phyloP scores from a whole-genome alignment of 1,140 invertebrate species.

The Chrysopa pallens region DNA sequence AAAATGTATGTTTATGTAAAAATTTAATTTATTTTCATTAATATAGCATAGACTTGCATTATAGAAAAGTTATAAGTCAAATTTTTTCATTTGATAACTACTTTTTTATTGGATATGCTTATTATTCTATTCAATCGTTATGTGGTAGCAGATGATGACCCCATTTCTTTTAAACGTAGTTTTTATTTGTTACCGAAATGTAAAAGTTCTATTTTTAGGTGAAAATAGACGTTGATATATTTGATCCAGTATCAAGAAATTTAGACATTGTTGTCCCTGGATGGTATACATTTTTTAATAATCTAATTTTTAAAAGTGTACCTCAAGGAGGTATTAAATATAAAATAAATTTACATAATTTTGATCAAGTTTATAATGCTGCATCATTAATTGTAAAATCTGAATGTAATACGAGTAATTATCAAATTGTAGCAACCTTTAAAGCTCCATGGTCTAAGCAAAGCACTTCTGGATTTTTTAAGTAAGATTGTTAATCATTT shows the following conservation, averaged over 20 bases:
- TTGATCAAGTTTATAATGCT: slow-evolving; percentile 37
- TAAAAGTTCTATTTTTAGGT: slow-evolving; percentile 25
- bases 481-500: slow-evolving; percentile 25
- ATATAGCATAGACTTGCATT: too few relatives aligned
- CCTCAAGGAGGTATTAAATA: slow-evolving; percentile 33
- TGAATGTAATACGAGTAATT: slow-evolving; percentile 21
- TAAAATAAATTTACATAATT: slow-evolving; percentile 31
- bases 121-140: too few relatives aligned
- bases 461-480: slow-evolving; percentile 36
- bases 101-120: too few relatives aligned
- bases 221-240: slow-evolving; percentile 41
- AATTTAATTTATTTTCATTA: background rate
- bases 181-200: background rate
- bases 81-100: too few relatives aligned
- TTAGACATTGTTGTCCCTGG: slow-evolving; percentile 30
- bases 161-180: too few relatives aligned
- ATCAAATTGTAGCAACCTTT: slow-evolving; percentile 37
- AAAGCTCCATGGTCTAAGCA: slow-evolving; percentile 43
- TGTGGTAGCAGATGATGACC: too few relatives aligned
- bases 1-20: slow-evolving; percentile 27
- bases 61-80: too few relatives aligned
- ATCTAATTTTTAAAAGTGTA: slow-evolving; percentile 27
- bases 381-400: slow-evolving; percentile 35
- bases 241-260: slow-evolving; percentile 32
- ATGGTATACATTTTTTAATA: slow-evolving; percentile 18